Evolutionary conservation across 2,113 vertebrate species (phyloP).

Genomic region (Amphiprion ocellaris): DNA sequence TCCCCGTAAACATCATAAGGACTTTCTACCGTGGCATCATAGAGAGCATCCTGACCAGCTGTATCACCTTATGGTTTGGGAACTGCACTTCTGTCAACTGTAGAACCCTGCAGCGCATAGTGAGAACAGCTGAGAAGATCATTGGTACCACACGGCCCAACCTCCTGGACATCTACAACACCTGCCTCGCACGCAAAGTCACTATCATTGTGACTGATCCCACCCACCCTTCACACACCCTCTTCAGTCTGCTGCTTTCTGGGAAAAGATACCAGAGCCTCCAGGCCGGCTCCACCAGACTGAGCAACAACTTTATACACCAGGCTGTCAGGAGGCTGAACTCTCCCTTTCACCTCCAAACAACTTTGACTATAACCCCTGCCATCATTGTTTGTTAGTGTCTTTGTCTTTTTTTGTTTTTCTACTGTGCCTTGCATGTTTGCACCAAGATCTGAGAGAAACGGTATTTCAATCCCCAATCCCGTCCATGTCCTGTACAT

Average conservation of each 20-base stretch:
- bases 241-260: background rate
- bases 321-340: background rate
- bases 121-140: background rate
- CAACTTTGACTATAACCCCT: too few species aligned
- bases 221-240: background rate
- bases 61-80: background rate
- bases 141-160: background rate
- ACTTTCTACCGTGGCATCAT: background rate
- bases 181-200: too few species aligned
- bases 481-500: too few species aligned
- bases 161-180: too few species aligned
- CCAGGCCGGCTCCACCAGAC: background rate
- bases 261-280: background rate
- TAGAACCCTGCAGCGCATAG: background rate
- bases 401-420: too few species aligned
- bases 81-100: background rate
- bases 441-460: too few species aligned
- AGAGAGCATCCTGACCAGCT: background rate
- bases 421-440: too few species aligned
- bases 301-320: background rate
- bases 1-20: background rate
- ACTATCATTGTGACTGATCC: background rate
- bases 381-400: too few species aligned
- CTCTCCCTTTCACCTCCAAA: too few species aligned
- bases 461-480: too few species aligned